Evolutionary conservation across 2,113 vertebrate genomes (phyloP).

Genomic region (Dasyurus viverrinus): DNA sequence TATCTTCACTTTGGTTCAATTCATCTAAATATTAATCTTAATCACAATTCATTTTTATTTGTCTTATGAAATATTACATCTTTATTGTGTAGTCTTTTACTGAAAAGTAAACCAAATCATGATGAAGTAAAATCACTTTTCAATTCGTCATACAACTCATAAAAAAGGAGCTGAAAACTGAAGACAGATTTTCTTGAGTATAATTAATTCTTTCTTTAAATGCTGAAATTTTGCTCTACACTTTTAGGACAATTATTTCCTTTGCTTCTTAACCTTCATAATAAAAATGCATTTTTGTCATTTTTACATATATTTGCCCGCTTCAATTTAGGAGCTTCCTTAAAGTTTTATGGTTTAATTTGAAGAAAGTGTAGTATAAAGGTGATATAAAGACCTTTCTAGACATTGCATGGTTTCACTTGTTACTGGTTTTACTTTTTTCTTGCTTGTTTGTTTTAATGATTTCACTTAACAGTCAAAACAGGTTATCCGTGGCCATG

Average conservation of each 20-base stretch:
- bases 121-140: background rate
- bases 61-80: background rate
- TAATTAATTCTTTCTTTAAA: background rate
- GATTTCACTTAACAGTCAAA: too few relatives aligned
- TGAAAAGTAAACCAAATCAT: too few relatives aligned
- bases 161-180: background rate
- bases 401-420: too few relatives aligned
- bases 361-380: background rate
- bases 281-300: background rate
- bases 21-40: background rate
- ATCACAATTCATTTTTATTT: background rate
- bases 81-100: background rate
- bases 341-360: background rate
- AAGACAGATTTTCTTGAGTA: background rate
- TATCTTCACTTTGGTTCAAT: background rate
- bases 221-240: background rate
- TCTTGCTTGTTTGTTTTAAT: too few relatives aligned
- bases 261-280: too few relatives aligned
- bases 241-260: too few relatives aligned
- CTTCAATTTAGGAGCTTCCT: background rate
- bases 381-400: too few relatives aligned
- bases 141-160: background rate
- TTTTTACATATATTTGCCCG: background rate
- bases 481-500: too few relatives aligned
- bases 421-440: too few relatives aligned